phyloP scores from a whole-genome alignment of 2,797 vertebrate genomes.

The Brotula barbata region DNA sequence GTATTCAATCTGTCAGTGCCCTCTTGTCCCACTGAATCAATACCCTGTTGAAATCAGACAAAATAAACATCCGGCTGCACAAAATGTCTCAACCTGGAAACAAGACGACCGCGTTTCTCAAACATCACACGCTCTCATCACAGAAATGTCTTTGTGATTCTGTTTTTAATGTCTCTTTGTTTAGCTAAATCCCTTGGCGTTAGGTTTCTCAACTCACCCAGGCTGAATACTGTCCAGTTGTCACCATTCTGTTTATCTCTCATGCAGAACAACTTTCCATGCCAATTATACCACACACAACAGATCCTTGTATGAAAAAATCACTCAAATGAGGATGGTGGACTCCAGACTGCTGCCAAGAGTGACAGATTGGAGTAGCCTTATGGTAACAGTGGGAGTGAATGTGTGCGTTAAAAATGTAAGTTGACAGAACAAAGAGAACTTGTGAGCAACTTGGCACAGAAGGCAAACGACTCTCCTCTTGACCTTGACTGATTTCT shows the following conservation, averaged over 20 bases:
- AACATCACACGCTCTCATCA: not conserved
- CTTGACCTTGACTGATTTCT: conserved; percentile 28
- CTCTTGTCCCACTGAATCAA: not conserved
- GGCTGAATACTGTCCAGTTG: conserved; percentile 29
- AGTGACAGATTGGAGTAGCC: conserved; percentile 64
- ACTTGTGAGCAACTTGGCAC: conserved; percentile 48
- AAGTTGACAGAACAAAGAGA: conserved; percentile 64
- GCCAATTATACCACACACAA: conserved; percentile 31
- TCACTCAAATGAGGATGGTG: conserved; percentile 20
- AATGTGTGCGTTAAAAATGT: conserved; percentile 21
- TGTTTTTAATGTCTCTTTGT: conserved; percentile 6
- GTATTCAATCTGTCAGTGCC: not conserved
- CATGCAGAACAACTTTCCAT: conserved; percentile 27
- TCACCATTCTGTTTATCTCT: conserved; percentile 16
- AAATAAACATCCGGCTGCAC: not conserved
- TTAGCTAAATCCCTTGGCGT: conserved; percentile 14
- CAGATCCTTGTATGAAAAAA: conserved; percentile 34
- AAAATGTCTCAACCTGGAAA: no score
- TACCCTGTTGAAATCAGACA: conserved; percentile 3
- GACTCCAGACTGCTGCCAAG: conserved; percentile 45
- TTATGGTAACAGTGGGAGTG: conserved; percentile 62
- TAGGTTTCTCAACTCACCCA: not conserved
- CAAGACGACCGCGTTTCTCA: no score
- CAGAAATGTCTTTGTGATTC: conserved; percentile 18
- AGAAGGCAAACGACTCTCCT: not conserved